Percentiles rank a stretch among this genome's conserved stretches.
Evolutionary conservation across 2,113 vertebrate genomes (phyloP).

Genomic region (Ciconia maguari): DNA sequence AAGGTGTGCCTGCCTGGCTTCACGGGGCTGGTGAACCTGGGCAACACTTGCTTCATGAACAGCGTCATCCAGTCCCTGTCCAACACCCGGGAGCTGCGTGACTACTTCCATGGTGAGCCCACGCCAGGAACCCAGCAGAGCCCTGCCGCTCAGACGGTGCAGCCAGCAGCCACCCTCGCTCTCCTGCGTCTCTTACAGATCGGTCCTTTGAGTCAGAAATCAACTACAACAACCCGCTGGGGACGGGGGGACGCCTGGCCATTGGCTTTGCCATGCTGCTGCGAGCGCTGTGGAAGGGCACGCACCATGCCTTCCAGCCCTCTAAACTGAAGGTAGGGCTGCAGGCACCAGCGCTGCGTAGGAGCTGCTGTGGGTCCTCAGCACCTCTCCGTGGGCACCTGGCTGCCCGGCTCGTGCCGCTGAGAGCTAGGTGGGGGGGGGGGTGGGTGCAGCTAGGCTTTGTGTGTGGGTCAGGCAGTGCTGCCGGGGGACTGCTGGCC

Average conservation of each 20-base stretch:
- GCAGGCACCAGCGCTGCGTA: not conserved
- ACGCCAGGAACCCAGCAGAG: not conserved
- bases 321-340: constrained; percentile 91
- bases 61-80: constrained; percentile 97
- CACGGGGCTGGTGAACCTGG: constrained; percentile 94
- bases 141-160: not conserved
- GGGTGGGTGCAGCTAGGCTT: not conserved
- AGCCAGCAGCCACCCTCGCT: not conserved
- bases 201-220: constrained; percentile 93
- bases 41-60: constrained; percentile 99
- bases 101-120: constrained; percentile 94
- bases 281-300: constrained; percentile 94
- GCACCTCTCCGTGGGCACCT: not conserved
- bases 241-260: constrained; percentile 91
- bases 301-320: constrained; percentile 95
- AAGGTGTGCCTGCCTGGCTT: constrained; percentile 94
- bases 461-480: not conserved
- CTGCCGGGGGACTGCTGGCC: not conserved
- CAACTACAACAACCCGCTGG: constrained; percentile 94
- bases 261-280: constrained; percentile 94
- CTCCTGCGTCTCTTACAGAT: constrained; percentile 72
- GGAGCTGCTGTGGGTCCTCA: not conserved
- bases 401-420: not conserved
- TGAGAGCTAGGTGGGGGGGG: not conserved
- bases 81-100: constrained; percentile 94